A percentile compares a stretch with the other conserved stretches of the same genome.
These are phyloP conservation scores for Hycleus phaleratus DNA, from an alignment of 1,140 invertebrate species.

Conservation along the genomic window DNA sequence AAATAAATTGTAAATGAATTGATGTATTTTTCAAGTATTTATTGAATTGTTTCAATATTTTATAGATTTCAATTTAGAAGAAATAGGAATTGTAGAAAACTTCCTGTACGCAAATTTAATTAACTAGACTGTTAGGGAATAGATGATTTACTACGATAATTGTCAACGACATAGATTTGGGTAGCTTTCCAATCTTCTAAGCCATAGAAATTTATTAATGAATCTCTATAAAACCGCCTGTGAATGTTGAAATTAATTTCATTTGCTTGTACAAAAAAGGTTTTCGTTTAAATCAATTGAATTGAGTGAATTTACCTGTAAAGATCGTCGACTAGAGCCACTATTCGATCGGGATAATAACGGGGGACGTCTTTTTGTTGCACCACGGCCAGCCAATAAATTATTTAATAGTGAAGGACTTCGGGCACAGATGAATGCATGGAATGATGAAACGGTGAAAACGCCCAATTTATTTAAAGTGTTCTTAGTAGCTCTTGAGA, in stretches of 20 bases:
- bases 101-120: too few relatives aligned
- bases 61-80: neutral
- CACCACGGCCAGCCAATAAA: conserved; percentile 79
- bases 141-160: too few relatives aligned
- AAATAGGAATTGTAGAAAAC: too few relatives aligned
- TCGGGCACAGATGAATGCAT: conserved; percentile 93
- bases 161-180: too few relatives aligned
- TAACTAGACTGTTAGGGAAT: too few relatives aligned
- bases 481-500: conserved; percentile 89
- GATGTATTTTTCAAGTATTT: neutral
- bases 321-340: conserved; percentile 69
- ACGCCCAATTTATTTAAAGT: conserved; percentile 92
- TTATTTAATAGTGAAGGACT: conserved; percentile 89
- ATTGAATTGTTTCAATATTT: neutral
- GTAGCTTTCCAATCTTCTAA: too few relatives aligned
- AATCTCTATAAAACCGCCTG: too few relatives aligned
- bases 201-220: too few relatives aligned
- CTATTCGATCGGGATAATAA: conserved; percentile 83
- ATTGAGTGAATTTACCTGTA: conserved; percentile 51
- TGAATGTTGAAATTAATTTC: too few relatives aligned
- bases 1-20: conserved; percentile 11
- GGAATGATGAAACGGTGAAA: conserved; percentile 96
- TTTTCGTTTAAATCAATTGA: neutral
- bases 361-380: conserved; percentile 78
- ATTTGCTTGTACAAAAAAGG: too few relatives aligned